These are phyloP conservation scores for Vidua chalybeata DNA, from an alignment of 2,113 vertebrate species.

Conservation along the genomic window DNA sequence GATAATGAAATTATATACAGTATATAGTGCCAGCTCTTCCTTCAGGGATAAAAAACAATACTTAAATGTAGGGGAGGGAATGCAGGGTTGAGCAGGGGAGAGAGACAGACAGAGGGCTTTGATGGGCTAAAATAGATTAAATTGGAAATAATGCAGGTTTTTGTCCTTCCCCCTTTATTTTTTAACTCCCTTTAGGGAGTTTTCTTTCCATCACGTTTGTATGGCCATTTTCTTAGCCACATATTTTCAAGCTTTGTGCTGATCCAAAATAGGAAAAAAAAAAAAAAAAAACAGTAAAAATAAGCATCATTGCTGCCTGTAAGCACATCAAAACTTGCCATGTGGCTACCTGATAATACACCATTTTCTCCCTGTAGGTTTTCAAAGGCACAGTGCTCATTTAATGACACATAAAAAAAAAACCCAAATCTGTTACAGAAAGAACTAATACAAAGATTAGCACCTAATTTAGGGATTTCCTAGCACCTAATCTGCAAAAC, in stretches of 20 bases:
- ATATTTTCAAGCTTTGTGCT: not conserved
- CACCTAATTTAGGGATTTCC: not conserved
- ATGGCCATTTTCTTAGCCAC: not conserved
- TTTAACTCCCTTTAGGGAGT: not conserved
- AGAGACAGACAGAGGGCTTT: not conserved
- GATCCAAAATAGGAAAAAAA: not conserved
- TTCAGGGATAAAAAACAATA: not conserved
- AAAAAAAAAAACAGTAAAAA: not conserved
- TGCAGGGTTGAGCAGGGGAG: not conserved
- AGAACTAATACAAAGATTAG: not conserved
- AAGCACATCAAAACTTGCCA: not conserved
- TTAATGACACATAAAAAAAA: not conserved
- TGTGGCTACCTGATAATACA: not conserved
- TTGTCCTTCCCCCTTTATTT: not conserved
- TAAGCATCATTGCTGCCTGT: not conserved
- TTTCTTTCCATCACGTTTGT: not conserved
- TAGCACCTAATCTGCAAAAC: not conserved
- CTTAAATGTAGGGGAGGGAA: not conserved
- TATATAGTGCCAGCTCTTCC: not conserved
- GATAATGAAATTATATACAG: not conserved
- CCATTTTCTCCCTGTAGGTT: not conserved
- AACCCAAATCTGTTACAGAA: not conserved
- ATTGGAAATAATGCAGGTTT: not conserved
- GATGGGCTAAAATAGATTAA: not conserved
- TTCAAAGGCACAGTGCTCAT: not conserved